Base-by-base conservation (phyloP, 1,140 invertebrate genomes). In the Bombus soroeensis region DNA sequence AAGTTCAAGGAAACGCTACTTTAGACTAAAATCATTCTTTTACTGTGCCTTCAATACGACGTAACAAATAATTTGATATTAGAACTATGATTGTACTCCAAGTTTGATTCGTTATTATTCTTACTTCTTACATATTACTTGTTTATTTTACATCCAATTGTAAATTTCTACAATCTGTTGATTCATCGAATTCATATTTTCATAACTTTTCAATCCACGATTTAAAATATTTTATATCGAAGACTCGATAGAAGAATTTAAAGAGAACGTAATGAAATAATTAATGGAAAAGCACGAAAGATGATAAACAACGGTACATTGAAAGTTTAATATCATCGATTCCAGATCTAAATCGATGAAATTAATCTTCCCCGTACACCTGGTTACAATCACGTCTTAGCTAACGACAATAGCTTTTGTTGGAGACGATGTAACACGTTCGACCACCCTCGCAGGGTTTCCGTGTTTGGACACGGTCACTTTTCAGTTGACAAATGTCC, bases 401-500 rank as follows among this genome's bases (percentile, higher is more conserved):
- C 32, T 37, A 18, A 68, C 47, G 9, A 80, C 83, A 64, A 80
- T 72, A 53, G 76, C 53, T 80, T 72, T 84, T 80, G 64, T 84
- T 39, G 25, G n/a, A 37, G 37, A 72, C 22, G 39, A 6, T 64
- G 76, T 72, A 62, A 22, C 37, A 32, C 53, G 62, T 28, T 53
- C 43, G 82, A 74, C 80, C 94, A 93, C 93, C 93, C 93, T 93
- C 93, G 92, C 92, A 88, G 90, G 92, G 41, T 80, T 72, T 78
- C 66, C 83, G 89, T 94, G 93, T 94, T 94, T 94, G 92, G 93
- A 94, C 93, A 94, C 92, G 92, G 89, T 93, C 84, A 80, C 89
- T 93, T 86, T 85, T 83, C 84, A 72, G 66, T 86, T 91, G 91
- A 92, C 79, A 90, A 89, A 92, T 89, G 91, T 75, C 41, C 78